A percentile compares a stretch with the other conserved stretches of the same genome.
These are phyloP conservation scores for Gymnothorax reevesii DNA, from an alignment of 2,797 vertebrate species.

Conservation along the genomic window DNA sequence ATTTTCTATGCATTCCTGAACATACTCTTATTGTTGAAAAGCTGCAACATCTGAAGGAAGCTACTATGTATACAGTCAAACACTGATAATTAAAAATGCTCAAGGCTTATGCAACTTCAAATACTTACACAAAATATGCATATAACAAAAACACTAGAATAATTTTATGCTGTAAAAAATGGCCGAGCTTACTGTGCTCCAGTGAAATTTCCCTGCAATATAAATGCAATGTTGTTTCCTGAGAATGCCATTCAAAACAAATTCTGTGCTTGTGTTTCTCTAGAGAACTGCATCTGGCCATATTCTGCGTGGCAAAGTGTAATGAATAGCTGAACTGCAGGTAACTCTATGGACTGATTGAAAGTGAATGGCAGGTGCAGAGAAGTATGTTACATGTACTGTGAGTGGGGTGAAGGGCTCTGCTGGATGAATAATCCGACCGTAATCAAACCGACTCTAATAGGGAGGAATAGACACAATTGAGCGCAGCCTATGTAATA, in stretches of 20 bases:
- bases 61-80: not conserved
- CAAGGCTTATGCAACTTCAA: not conserved
- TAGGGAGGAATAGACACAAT: not conserved
- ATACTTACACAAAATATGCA: not conserved
- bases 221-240: not conserved
- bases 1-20: not conserved
- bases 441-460: not conserved
- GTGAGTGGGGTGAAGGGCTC: not conserved
- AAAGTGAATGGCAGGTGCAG: not conserved
- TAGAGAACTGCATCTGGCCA: not conserved
- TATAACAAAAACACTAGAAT: not conserved
- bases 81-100: not conserved
- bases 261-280: not conserved
- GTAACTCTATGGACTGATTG: not conserved
- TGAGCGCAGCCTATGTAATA: not conserved
- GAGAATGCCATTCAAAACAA: not conserved
- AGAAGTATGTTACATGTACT: not conserved
- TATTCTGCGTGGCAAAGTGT: not conserved
- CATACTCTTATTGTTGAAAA: not conserved
- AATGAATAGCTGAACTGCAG: not conserved
- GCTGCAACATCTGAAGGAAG: not conserved
- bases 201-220: not conserved
- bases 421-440: slow-evolving; percentile 1
- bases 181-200: too few species aligned
- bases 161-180: not conserved